A percentile compares a stretch with the other conserved stretches of the same genome.
phyloP scores from a whole-genome alignment of 1,140 invertebrate species.

The Trichonephila inaurata region DNA sequence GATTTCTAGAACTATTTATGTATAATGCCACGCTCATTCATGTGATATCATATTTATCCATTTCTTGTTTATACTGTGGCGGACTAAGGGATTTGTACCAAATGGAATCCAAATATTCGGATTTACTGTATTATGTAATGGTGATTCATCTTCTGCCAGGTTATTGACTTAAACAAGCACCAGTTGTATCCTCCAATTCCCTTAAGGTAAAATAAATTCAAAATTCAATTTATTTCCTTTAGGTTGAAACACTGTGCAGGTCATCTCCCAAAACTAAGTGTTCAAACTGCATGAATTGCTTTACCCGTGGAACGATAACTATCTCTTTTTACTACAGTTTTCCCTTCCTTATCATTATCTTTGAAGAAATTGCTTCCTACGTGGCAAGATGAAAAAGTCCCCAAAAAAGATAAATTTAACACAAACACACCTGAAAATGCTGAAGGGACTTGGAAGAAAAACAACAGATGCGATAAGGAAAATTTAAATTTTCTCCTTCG shows the following conservation, averaged over 20 bases:
- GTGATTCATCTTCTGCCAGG: neutral
- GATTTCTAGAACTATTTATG: no score
- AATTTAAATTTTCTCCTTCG: constrained; percentile 62
- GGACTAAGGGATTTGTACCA: neutral
- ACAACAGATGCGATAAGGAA: constrained; percentile 74
- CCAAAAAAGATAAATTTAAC: constrained; percentile 53
- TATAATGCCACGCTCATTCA: no score
- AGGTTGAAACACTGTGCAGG: neutral
- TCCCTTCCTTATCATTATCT: constrained; percentile 53
- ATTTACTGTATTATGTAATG: neutral
- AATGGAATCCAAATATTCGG: no score
- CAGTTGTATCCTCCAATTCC: neutral
- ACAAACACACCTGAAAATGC: constrained; percentile 60
- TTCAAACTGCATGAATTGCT: neutral
- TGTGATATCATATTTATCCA: neutral
- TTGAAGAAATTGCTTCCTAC: constrained; percentile 58
- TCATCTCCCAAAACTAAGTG: neutral
- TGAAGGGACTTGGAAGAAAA: constrained; percentile 48
- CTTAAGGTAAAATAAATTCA: constrained; percentile 1
- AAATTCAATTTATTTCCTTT: constrained; percentile 53
- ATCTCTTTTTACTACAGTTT: constrained; percentile 1
- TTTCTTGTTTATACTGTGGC: neutral
- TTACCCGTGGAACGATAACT: constrained; percentile 12
- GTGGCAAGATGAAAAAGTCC: constrained; percentile 18
- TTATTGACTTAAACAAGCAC: neutral